These are phyloP conservation scores for Leguminivora glycinivorella DNA, from an alignment of 1,140 invertebrate genomes.

Conservation along the genomic window DNA sequence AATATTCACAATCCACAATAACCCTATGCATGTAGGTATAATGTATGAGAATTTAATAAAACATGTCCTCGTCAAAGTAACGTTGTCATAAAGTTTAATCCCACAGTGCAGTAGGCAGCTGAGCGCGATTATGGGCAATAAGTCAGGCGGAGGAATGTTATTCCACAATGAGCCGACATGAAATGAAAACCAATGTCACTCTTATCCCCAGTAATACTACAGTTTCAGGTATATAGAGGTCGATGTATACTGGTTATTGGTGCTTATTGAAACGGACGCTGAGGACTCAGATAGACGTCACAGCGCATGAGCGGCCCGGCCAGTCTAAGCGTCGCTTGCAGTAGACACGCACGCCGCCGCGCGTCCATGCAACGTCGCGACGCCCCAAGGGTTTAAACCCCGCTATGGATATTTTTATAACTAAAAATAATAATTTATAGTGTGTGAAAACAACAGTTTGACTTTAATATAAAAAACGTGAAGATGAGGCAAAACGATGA, in stretches of 20 bases:
- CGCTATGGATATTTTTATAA: not conserved
- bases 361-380: slow-evolving; percentile 20
- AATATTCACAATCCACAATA: not conserved
- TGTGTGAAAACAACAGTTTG: not conserved
- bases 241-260: not conserved
- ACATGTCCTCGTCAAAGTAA: slow-evolving; percentile 4
- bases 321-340: slow-evolving; percentile 54
- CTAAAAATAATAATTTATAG: not conserved
- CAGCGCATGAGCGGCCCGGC: slow-evolving; percentile 41
- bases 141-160: slow-evolving; percentile 6
- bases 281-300: slow-evolving; percentile 43
- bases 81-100: slow-evolving; percentile 10
- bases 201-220: not conserved
- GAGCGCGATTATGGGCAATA: slow-evolving; percentile 24
- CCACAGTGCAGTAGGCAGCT: slow-evolving; percentile 20
- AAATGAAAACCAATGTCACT: not conserved
- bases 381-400: not conserved
- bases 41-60: not conserved
- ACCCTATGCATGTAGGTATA: not conserved
- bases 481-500: slow-evolving; percentile 68
- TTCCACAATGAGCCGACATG: not conserved
- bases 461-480: not conserved
- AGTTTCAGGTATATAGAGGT: not conserved
- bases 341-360: slow-evolving; percentile 40
- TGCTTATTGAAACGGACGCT: not conserved